Conservation (phyloP, 2,797 vertebrate genomes). For the Acestrorhynchus altus region DNA sequence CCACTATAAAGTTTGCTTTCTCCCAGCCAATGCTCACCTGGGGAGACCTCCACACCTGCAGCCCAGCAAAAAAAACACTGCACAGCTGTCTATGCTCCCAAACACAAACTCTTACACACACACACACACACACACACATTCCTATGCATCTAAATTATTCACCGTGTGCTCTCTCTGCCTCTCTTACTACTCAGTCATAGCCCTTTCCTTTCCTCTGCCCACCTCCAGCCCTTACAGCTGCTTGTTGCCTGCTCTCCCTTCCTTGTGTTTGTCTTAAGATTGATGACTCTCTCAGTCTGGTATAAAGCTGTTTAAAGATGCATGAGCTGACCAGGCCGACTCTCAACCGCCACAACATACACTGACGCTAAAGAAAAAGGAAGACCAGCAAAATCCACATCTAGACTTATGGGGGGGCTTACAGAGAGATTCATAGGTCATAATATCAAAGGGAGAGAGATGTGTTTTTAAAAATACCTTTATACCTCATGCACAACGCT, state of each 20-base stretch:
- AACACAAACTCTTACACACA: slow-evolving; percentile 2
- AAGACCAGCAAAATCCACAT: slow-evolving; percentile 42
- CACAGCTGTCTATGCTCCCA: slow-evolving; percentile 29
- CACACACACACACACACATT: slow-evolving; percentile 16
- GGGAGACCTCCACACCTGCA: slow-evolving; percentile 37
- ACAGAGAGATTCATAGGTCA: slow-evolving; percentile 2
- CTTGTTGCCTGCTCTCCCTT: slow-evolving; percentile 34
- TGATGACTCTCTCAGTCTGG: slow-evolving; percentile 77
- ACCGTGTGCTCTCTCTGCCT: slow-evolving; percentile 23
- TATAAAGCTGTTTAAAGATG: slow-evolving; percentile 81
- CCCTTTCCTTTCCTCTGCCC: slow-evolving; percentile 49
- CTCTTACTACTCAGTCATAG: slow-evolving; percentile 29
- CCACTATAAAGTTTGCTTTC: slow-evolving; percentile 20
- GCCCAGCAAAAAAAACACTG: slow-evolving; percentile 20
- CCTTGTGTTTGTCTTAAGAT: slow-evolving; percentile 73
- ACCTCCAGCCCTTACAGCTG: slow-evolving; percentile 44
- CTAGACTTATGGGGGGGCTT: slow-evolving; percentile 23
- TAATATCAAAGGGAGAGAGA: background rate
- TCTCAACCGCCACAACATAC: slow-evolving; percentile 13
- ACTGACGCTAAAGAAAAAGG: slow-evolving; percentile 28
- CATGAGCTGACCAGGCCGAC: slow-evolving; percentile 77
- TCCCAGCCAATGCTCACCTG: slow-evolving; percentile 23
- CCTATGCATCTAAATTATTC: slow-evolving; percentile 37
- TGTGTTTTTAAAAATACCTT: background rate
- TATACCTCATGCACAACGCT: background rate